Evolutionary conservation across 2,797 vertebrate species (phyloP).

Genomic region (Parambassis ranga): DNA sequence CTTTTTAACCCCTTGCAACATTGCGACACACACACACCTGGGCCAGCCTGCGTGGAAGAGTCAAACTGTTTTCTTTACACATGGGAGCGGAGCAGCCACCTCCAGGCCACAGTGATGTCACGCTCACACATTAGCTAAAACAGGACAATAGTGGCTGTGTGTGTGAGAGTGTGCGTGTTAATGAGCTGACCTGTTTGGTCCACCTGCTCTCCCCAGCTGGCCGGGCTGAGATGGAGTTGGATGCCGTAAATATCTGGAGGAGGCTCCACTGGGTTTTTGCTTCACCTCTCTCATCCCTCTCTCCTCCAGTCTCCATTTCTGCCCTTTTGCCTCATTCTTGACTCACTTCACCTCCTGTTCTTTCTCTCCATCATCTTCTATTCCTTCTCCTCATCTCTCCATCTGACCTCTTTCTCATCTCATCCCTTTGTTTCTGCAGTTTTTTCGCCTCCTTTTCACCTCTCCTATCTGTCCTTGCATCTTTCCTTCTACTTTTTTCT

Average conservation of each 20-base stretch:
- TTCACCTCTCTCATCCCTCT: slow-evolving; percentile 36
- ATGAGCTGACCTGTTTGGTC: slow-evolving; percentile 80
- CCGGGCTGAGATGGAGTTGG: slow-evolving; percentile 63
- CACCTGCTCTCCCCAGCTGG: slow-evolving; percentile 81
- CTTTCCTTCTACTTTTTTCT: neutral
- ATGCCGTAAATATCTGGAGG: slow-evolving; percentile 74
- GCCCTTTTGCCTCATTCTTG: slow-evolving; percentile 2
- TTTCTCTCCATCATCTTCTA: neutral
- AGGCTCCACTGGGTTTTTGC: slow-evolving; percentile 58
- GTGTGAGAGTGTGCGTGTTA: slow-evolving; percentile 66
- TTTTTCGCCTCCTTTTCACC: neutral
- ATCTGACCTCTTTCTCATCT: slow-evolving; percentile 23
- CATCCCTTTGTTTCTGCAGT: neutral
- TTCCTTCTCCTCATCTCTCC: neutral
- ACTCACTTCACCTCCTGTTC: slow-evolving; percentile 20
- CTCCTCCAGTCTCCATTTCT: slow-evolving; percentile 2
- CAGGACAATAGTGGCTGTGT: slow-evolving; percentile 36
- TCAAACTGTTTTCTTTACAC: slow-evolving; percentile 30
- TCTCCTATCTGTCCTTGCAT: neutral
- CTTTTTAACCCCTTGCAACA: slow-evolving; percentile 67
- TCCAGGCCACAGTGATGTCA: slow-evolving; percentile 19
- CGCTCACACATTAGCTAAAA: slow-evolving; percentile 40
- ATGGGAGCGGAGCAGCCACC: slow-evolving; percentile 32
- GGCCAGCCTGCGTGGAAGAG: slow-evolving; percentile 8
- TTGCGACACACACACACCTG: slow-evolving; percentile 46